phyloP scores from a whole-genome alignment of 2,888 invertebrate genomes.

The Morpho helenor region DNA sequence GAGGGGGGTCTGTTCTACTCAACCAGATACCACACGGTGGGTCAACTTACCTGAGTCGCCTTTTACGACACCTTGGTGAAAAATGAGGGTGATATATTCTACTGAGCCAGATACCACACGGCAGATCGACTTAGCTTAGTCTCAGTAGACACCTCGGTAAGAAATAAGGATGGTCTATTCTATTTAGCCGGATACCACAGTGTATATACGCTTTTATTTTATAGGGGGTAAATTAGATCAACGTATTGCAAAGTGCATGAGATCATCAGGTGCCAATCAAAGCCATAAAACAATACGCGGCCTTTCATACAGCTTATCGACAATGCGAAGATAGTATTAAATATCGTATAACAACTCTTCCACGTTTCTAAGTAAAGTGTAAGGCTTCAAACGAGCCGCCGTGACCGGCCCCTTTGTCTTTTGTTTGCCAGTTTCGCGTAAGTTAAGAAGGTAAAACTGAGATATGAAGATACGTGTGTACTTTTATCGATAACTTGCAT shows the following conservation, averaged over 20 bases:
- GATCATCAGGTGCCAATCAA: conserved; percentile 8
- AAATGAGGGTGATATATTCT: no score
- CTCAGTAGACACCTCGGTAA: no score
- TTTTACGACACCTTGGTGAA: no score
- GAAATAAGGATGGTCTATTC: no score
- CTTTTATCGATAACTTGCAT: not conserved
- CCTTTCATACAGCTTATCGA: conserved; percentile 24
- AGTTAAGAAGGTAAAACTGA: conserved; percentile 32
- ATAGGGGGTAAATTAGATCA: not conserved
- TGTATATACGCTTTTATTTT: no score
- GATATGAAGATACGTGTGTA: conserved; percentile 3
- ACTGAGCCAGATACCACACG: no score
- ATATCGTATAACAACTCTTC: conserved; percentile 50
- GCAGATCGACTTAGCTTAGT: no score
- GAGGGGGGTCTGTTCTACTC: no score
- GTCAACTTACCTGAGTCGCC: no score
- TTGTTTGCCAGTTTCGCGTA: conserved; percentile 34
- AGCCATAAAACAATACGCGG: conserved; percentile 11
- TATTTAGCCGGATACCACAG: no score
- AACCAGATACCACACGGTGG: no score
- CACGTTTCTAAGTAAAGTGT: conserved; percentile 47
- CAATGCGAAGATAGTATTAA: conserved; percentile 41
- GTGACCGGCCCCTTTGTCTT: conserved; percentile 33
- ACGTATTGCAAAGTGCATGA: conserved; percentile 1
- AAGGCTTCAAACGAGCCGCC: conserved; percentile 37